A percentile compares a stretch with the other conserved stretches of the same genome.
Evolutionary conservation across 2,797 vertebrate genomes (phyloP).

Genomic region (Spinibarbus caldwelli): DNA sequence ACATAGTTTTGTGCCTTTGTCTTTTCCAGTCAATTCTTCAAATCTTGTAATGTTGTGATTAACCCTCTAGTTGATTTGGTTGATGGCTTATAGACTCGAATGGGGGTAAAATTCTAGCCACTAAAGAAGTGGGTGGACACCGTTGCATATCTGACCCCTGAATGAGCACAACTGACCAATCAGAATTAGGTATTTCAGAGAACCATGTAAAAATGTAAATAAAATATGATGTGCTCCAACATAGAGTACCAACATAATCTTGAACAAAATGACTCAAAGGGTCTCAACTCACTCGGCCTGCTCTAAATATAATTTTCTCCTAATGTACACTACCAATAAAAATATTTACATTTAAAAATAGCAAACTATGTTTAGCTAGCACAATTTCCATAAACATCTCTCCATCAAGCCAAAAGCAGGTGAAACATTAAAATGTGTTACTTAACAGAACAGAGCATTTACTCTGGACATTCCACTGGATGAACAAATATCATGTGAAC

Average conservation of each 20-base stretch:
- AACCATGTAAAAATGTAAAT: background rate
- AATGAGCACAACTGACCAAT: background rate
- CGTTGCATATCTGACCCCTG: background rate
- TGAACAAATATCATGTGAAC: background rate
- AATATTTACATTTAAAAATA: background rate
- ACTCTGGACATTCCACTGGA: slow-evolving; percentile 23
- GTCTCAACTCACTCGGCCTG: background rate
- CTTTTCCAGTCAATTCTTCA: background rate
- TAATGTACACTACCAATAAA: background rate
- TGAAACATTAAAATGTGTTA: slow-evolving; percentile 17
- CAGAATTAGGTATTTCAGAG: background rate
- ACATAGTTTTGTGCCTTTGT: background rate
- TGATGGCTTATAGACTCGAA: too few species aligned
- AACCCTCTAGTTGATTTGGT: background rate
- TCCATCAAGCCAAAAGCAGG: background rate
- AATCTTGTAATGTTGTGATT: background rate
- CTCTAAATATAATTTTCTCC: background rate
- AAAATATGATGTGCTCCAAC: background rate
- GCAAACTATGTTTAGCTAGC: background rate
- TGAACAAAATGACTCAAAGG: background rate
- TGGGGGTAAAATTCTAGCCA: too few species aligned
- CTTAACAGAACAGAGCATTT: slow-evolving; percentile 14
- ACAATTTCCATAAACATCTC: slow-evolving; percentile 7
- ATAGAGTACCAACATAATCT: background rate
- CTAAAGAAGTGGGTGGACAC: too few species aligned